Percentiles rank a stretch among this genome's conserved stretches.
These are phyloP conservation scores for Phenganax marumi DNA, from an alignment of 92 coral and sea anemone genomes.

Conservation along the genomic window DNA sequence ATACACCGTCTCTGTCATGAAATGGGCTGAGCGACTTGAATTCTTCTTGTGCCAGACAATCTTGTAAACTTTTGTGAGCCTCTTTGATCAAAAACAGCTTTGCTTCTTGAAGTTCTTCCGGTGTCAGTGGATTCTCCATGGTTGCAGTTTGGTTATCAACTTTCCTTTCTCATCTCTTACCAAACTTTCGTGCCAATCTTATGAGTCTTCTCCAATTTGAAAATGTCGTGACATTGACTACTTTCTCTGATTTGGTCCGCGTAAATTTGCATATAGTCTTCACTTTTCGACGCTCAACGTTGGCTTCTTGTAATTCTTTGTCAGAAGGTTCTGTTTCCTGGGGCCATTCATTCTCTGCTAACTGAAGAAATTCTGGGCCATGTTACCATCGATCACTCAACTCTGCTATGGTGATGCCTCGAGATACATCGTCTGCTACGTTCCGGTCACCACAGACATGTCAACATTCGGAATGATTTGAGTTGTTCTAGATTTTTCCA, in stretches of 20 bases:
- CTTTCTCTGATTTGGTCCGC: conserved; percentile 20
- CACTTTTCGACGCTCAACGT: conserved; percentile 4
- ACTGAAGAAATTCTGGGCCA: conserved; percentile 56
- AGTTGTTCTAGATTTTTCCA: neutral
- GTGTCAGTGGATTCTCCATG: conserved; percentile 30
- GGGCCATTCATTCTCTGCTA: conserved; percentile 52
- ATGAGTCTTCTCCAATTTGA: conserved; percentile 44
- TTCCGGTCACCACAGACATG: neutral
- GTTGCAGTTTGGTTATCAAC: neutral
- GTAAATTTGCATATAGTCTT: neutral
- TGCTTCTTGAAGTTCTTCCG: conserved; percentile 41
- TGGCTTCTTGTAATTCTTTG: neutral
- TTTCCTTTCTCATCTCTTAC: neutral
- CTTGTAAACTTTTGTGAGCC: conserved; percentile 39
- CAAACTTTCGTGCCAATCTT: neutral
- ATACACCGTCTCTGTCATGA: conserved; percentile 14
- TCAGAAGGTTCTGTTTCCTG: neutral
- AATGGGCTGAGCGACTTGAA: conserved; percentile 42
- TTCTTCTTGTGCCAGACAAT: conserved; percentile 29
- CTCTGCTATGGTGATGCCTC: too few species aligned
- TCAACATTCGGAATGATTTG: neutral
- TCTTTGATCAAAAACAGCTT: conserved; percentile 35
- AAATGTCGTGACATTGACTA: conserved; percentile 33
- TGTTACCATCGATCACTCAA: conserved; percentile 52
- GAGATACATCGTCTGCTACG: conserved; percentile 8